Evolutionary conservation across 2,797 vertebrate species (phyloP), one percentile per base, ranked within the genome.

Genomic region (Neostethus bicornis): DNA sequence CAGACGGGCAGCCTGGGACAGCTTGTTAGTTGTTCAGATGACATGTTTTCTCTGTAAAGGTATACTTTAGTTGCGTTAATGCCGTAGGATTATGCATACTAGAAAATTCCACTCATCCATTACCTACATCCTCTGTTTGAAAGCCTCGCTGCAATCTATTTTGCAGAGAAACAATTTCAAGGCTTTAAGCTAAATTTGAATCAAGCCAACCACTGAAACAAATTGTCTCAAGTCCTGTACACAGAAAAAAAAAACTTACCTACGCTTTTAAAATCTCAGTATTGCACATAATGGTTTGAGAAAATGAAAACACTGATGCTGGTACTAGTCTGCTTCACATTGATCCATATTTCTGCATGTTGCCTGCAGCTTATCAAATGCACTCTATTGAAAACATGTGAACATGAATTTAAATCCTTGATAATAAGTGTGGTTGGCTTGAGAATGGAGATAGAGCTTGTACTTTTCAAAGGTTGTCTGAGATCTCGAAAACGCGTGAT

Each of bases 11-110:
- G 44, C 35, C 49, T 37, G 13, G 2, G 29, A 35, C 19, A 13
- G 39, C 49, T 77, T 54, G 60, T 34, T 73, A 52, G 31, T 21
- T 41, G 63, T 54, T 62, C 24, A n/a, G 29, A 70, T 39, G 13
- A 46, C n/a, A 49, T 11, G 16, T 21, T 14, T 23, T 47, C 19
- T 19, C 28, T 7, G 41, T 7, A 19, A 29, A 48, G 20, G 37
- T 46, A n/a, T 23, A 41, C 21, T 26, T 29, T 4, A 24, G 4
- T 9, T 11, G 2, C 20, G 2, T 28, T 19, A 24, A 4, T 1
- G 32, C 1, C 24, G 3, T 7, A 32, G 24, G 25, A 14, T 46
- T 48, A 45, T 59, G 12, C 17, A 10, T 69, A 16, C 3, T 21
- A 13, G 19, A 28, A 43, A 58, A 52, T 29, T 4, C 5, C 11